Conservation (phyloP, 2,113 vertebrate species). For the Oreochromis aureus region DNA sequence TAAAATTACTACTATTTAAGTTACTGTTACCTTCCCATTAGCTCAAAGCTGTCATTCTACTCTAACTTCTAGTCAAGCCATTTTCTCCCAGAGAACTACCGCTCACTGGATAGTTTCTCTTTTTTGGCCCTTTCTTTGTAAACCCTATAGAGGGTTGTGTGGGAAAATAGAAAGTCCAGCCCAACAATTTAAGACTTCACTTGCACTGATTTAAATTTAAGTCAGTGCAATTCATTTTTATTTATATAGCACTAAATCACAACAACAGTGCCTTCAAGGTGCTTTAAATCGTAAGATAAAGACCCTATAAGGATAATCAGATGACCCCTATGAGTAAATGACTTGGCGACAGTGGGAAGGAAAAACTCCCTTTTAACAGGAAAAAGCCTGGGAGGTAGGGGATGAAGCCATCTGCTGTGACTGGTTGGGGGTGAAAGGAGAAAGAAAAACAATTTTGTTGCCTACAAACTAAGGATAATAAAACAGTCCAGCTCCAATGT, state of each 20-base stretch:
- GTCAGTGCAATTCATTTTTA: neutral
- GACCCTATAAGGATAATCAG: neutral
- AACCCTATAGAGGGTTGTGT: neutral
- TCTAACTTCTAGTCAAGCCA: neutral
- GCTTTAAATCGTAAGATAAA: neutral
- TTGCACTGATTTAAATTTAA: neutral
- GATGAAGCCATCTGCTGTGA: neutral
- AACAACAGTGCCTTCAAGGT: neutral
- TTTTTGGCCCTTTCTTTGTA: neutral
- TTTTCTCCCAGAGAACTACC: rapidly evolving
- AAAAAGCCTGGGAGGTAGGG: neutral
- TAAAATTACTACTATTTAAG: neutral
- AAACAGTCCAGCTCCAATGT: neutral
- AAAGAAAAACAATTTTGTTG: neutral
- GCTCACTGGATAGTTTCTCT: neutral
- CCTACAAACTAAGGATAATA: neutral
- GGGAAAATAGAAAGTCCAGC: neutral
- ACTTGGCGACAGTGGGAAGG: neutral
- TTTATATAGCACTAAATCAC: neutral
- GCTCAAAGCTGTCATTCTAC: neutral
- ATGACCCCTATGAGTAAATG: neutral
- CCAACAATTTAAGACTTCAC: neutral
- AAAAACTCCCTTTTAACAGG: neutral
- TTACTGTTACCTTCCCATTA: neutral
- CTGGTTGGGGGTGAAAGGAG: neutral